A percentile compares a stretch with the other conserved stretches of the same genome.
Conservation (phyloP, 2,888 invertebrate species). For the Lycophotia porphyrea region DNA sequence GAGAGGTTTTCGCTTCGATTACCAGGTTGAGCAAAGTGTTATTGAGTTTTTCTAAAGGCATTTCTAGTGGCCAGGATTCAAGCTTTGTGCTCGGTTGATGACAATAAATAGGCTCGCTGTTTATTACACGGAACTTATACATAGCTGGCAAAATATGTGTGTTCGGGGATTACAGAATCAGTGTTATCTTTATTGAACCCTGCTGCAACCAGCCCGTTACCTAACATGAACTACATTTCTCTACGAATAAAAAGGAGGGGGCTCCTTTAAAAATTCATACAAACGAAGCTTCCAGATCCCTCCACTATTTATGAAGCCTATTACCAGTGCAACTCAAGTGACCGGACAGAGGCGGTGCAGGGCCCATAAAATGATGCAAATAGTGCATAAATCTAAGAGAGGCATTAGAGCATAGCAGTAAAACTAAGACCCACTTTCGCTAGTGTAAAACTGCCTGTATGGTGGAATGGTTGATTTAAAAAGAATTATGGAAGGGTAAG, state of each 20-base stretch:
- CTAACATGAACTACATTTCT: not conserved
- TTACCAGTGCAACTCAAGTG: constrained; percentile 54
- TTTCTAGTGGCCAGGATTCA: not conserved
- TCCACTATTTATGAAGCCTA: constrained; percentile 45
- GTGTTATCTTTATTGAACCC: too few relatives aligned
- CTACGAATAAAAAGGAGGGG: too few relatives aligned
- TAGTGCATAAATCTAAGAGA: constrained; percentile 62
- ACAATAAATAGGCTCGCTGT: not conserved
- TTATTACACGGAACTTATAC: not conserved
- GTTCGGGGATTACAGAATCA: too few relatives aligned
- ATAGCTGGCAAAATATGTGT: too few relatives aligned
- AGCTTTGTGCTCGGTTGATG: not conserved
- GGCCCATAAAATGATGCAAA: constrained; percentile 64
- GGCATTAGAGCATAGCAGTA: constrained; percentile 49
- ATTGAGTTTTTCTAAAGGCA: not conserved
- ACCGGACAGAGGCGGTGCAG: constrained; percentile 42
- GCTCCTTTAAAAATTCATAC: constrained; percentile 24
- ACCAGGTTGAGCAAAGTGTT: not conserved
- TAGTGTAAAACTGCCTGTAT: constrained; percentile 23
- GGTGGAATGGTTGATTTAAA: not conserved
- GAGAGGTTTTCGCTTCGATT: not conserved
- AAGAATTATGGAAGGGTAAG: constrained; percentile 6
- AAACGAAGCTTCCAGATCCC: constrained; percentile 15
- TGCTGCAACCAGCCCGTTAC: not conserved
- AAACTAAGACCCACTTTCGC: constrained; percentile 53